These are phyloP conservation scores for Sminthopsis crassicaudata DNA, from an alignment of 2,113 vertebrate genomes.

Conservation along the genomic window DNA sequence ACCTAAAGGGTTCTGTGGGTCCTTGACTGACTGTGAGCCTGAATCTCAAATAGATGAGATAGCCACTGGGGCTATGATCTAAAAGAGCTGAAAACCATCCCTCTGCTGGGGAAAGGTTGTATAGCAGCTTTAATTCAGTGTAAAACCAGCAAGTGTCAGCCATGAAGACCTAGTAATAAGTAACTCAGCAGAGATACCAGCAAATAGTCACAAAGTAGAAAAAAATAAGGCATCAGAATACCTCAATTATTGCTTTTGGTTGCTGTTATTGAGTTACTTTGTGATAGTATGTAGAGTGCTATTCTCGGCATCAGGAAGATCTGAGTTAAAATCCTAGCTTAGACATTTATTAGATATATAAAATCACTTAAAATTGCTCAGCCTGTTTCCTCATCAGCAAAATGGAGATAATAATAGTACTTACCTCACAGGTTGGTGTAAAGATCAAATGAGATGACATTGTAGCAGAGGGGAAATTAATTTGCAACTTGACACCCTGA, in stretches of 20 bases:
- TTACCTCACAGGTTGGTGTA: neutral
- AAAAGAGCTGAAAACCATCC: neutral
- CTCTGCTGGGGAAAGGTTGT: neutral
- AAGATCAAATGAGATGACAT: neutral
- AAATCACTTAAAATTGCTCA: neutral
- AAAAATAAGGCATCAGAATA: neutral
- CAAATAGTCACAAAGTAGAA: neutral
- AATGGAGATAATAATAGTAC: neutral
- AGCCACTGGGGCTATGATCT: neutral
- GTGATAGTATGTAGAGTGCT: neutral
- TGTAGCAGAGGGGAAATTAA: neutral
- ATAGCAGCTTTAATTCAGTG: neutral
- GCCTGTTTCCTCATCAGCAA: neutral
- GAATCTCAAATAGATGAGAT: neutral
- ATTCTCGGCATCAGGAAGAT: neutral
- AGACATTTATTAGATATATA: neutral
- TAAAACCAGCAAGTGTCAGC: neutral
- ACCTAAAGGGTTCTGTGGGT: neutral
- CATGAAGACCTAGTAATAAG: neutral
- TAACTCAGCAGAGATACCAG: neutral
- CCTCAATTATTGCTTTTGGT: neutral
- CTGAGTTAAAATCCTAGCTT: neutral
- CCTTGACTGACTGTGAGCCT: neutral
- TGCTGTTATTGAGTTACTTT: neutral
- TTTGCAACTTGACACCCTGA: neutral